Base-by-base conservation (phyloP, 2,113 vertebrate genomes). In the Dendrocopos noguchii region DNA sequence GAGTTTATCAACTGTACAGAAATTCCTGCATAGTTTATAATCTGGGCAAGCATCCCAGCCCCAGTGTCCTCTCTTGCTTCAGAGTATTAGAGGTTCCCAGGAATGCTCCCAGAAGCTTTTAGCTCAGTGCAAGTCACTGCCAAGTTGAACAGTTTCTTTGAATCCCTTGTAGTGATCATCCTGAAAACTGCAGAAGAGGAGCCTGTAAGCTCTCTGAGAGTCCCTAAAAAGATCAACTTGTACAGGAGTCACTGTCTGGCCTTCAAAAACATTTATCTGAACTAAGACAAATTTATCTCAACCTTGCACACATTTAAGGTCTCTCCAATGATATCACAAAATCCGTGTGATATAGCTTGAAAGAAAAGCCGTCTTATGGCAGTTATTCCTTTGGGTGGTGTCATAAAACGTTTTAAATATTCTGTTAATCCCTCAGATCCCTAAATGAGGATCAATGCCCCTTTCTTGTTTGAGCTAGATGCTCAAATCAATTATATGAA, bases 51-150 rank as follows among this genome's bases (percentile, higher is more conserved):
- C 87, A 63, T 92, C 91, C 87, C 94, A 95, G 70, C 29, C n/a
- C 29, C 61, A 84, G 59, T 15, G 83, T 42, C 90, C 90, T 92
- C 92, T 91, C 93, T 85, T 1, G 0, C 77, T 92, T 94, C 80
- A 88, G 76, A 90, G 82, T 80, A 90, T 83, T 90, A 91, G 92
- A 93, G 59, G 88, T 90, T 96, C 95, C 94, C 92, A 94, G 70
- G 77, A 95, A 91, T 25, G 77, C 74, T 84, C 88, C 73, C 92
- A 93, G 83, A 81, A 90, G 90, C 86, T 95, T 96, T 92, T 70
- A 81, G 88, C 63, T 94, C 77, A 68, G 74, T 2, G 6, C 6
- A 3, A 92, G 39, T 90, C 94, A 68, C 80, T 92, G 87, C 81
- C 88, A 90, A 96, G 70, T 44, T 68, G 77, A 95, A 83, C 2